phyloP scores from a whole-genome alignment of 2,888 invertebrate genomes.

The Philonicus albiceps region DNA sequence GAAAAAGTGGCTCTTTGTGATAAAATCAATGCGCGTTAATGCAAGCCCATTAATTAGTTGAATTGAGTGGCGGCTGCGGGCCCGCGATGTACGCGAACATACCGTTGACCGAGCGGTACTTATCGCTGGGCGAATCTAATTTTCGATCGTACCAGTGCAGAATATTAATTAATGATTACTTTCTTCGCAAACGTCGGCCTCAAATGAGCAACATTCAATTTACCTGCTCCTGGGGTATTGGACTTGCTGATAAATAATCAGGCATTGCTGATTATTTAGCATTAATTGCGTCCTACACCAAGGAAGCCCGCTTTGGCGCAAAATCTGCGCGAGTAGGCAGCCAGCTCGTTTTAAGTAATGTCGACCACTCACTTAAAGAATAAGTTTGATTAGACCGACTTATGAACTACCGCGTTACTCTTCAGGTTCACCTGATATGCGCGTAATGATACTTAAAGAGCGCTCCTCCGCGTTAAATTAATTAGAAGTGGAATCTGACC shows the following conservation, averaged over 20 bases:
- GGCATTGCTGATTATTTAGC: constrained; percentile 22
- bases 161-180: constrained; percentile 48
- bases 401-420: constrained; percentile 29
- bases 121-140: constrained; percentile 45
- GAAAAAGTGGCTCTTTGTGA: constrained; percentile 40
- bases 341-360: constrained; percentile 19
- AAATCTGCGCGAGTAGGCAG: constrained; percentile 6
- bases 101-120: constrained; percentile 34
- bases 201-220: constrained; percentile 39
- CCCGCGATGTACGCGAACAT: constrained; percentile 4
- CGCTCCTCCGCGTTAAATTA: neutral
- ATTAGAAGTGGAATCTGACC: neutral
- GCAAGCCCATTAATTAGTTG: constrained; percentile 46
- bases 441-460: neutral
- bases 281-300: constrained; percentile 27
- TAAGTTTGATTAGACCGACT: constrained; percentile 19
- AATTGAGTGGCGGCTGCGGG: constrained; percentile 35
- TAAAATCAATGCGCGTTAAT: constrained; percentile 46
- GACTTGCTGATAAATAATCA: constrained; percentile 33
- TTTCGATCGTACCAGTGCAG: constrained; percentile 46
- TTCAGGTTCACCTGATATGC: neutral
- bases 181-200: constrained; percentile 41
- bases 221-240: constrained; percentile 17
- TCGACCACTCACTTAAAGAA: constrained; percentile 22
- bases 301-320: neutral